A percentile compares a stretch with the other conserved stretches of the same genome.
phyloP scores from a whole-genome alignment of 1,140 invertebrate genomes.

The Drosophila sproati region DNA sequence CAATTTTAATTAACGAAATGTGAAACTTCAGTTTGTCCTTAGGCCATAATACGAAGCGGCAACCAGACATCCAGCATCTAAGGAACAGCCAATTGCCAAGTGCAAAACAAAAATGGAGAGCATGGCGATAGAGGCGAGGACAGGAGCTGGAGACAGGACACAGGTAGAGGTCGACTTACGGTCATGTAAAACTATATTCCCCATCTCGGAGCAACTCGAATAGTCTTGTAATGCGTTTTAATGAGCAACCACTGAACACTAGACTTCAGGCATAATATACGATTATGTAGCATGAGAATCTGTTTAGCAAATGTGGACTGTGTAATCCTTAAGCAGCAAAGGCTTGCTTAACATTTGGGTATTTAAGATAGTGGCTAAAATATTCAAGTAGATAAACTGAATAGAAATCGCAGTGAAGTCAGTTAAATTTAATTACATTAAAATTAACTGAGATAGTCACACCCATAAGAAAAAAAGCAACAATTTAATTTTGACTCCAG shows the following conservation, averaged over 20 bases:
- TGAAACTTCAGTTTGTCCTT: slow-evolving; percentile 67
- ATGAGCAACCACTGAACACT: slow-evolving; percentile 46
- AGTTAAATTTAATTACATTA: too few relatives aligned
- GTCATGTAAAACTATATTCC: slow-evolving; percentile 60
- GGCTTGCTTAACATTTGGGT: not conserved
- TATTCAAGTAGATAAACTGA: not conserved
- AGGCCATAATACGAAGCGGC: slow-evolving; percentile 44
- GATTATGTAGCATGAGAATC: slow-evolving; percentile 28
- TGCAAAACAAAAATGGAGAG: too few relatives aligned
- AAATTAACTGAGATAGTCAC: too few relatives aligned
- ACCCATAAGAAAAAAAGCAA: too few relatives aligned
- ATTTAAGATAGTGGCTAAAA: not conserved
- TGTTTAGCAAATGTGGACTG: slow-evolving; percentile 8
- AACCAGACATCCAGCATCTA: not conserved
- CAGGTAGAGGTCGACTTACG: not conserved
- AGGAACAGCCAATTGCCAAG: not conserved
- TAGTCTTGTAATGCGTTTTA: slow-evolving; percentile 51
- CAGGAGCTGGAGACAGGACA: too few relatives aligned
- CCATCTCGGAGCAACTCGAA: slow-evolving; percentile 7
- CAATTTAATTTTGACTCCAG: too few relatives aligned
- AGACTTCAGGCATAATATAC: slow-evolving; percentile 4
- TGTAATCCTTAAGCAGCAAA: slow-evolving; percentile 5
- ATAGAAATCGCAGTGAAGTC: not conserved
- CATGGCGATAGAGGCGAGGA: too few relatives aligned
- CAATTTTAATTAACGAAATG: slow-evolving; percentile 81